Percentiles rank a stretch among this genome's conserved stretches.
These are phyloP conservation scores for Colistium nudipinnis DNA, from an alignment of 2,113 vertebrate species.

Conservation along the genomic window DNA sequence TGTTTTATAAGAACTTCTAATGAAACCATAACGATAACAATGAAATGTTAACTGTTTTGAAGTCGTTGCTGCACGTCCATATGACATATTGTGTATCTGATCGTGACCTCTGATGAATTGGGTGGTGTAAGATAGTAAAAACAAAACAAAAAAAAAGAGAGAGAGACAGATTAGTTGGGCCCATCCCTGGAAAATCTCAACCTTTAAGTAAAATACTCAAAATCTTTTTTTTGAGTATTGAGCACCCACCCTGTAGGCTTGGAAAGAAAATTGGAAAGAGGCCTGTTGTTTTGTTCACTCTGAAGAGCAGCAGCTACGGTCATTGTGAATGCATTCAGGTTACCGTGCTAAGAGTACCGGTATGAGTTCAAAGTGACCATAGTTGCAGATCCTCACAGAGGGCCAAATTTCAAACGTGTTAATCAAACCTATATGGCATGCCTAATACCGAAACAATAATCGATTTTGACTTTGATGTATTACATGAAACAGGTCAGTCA, in stretches of 20 bases:
- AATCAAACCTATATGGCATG: neutral
- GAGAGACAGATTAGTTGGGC: conserved; percentile 39
- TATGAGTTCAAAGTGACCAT: conserved; percentile 10
- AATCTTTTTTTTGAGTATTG: conserved; percentile 20
- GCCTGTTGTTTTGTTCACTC: conserved; percentile 27
- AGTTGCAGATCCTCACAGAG: conserved; percentile 16
- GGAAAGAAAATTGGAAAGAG: conserved; percentile 15
- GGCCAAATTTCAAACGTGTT: neutral
- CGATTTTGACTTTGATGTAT: conserved; percentile 4
- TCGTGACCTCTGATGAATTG: conserved; percentile 17
- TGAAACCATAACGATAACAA: conserved; percentile 16
- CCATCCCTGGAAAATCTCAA: conserved; percentile 49
- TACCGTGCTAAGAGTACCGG: neutral
- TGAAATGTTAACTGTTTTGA: conserved; percentile 14
- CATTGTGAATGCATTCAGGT: conserved; percentile 8
- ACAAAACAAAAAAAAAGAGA: no score
- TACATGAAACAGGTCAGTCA: conserved; percentile 22
- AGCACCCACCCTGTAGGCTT: neutral
- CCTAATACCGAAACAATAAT: conserved; percentile 5
- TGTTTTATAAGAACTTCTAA: conserved; percentile 31
- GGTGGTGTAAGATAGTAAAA: conserved; percentile 28
- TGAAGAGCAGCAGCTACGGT: conserved; percentile 15
- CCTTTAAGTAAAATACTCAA: conserved; percentile 37
- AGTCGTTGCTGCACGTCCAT: conserved; percentile 32
- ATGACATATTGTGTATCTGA: conserved; percentile 25